Conservation (phyloP, 1,140 invertebrate species). For the Helicoverpa armigera region DNA sequence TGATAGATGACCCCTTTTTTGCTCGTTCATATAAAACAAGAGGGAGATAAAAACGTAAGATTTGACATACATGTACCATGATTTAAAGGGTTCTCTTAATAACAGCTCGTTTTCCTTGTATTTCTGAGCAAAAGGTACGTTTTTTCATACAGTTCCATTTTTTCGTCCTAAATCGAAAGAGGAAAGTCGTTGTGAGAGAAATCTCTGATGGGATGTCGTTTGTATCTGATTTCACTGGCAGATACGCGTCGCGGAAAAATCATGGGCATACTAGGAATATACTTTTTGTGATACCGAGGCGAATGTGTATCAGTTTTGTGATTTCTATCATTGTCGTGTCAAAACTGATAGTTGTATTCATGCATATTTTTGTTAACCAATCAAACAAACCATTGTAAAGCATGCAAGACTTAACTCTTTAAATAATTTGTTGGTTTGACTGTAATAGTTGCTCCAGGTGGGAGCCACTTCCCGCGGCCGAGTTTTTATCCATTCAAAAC, state of each 20-base stretch:
- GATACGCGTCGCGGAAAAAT: conserved; percentile 5
- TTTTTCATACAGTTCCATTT: neutral
- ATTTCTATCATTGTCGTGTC: neutral
- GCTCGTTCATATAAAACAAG: no score
- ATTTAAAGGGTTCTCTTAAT: neutral
- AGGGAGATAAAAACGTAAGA: no score
- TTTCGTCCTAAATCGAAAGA: conserved; percentile 2
- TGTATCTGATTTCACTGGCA: conserved; percentile 25
- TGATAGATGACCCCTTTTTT: no score
- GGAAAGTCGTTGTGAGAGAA: neutral
- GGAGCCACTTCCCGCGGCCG: no score
- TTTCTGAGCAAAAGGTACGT: neutral
- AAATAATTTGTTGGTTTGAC: no score
- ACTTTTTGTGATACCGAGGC: neutral
- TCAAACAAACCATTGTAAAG: no score
- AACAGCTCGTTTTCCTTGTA: neutral
- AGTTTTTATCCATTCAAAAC: no score
- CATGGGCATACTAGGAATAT: conserved; percentile 6
- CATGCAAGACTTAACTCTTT: no score
- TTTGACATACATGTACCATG: neutral
- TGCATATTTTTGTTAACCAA: no score
- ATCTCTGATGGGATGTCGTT: conserved; percentile 20
- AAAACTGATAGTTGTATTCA: no score
- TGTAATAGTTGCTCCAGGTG: no score
- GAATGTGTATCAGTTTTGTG: neutral